Evolutionary conservation across 2,113 vertebrate species (phyloP), one percentile per base, ranked within the genome.

Genomic region (Channa maculata): DNA sequence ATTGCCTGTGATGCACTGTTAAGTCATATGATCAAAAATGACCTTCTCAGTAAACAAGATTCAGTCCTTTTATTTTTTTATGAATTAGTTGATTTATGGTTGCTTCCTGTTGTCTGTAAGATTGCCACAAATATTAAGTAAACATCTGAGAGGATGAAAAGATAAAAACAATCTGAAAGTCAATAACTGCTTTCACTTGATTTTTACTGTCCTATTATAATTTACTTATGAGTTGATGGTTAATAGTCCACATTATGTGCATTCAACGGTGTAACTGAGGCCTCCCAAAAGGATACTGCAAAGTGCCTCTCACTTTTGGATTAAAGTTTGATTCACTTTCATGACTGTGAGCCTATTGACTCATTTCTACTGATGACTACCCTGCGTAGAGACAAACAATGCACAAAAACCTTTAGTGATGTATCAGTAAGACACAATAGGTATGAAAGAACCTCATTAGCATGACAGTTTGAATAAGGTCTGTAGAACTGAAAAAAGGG

Each of bases 391-490:
- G 24, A 24, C 24, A 24, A 24, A 24, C 24, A 24, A 24, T 1
- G 24, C 24, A 24, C 24, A 24, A 24, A 24, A 24, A 24, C 24
- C 24, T 24, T 24, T 24, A 24, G 24, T 24, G 24, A 24, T 24
- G 24, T 24, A 24, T 24, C 24, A 24, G 24, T 24, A 24, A 24
- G 24, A 24, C 24, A 24, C 24, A 24, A 24, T 24, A 24, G 24
- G 1, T 24, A 24, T 37, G 50, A 66, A 2, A 44, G 5, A 71
- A 39, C 5, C 68, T 91, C 64, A 85, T 91, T 91, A 91, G 54
- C 53, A 60, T 81, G 59, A 45, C 66, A 63, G 24, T 74, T 77
- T 68, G n/a, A 70, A 82, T 57, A 15, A 54, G 61, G 8, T 53
- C 24, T 77, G 83, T 80, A 60, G 57, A 65, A 45, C 33, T 14